Evolutionary conservation across 2,888 invertebrate genomes (phyloP).

Genomic region (Lithophane semibrunnea): DNA sequence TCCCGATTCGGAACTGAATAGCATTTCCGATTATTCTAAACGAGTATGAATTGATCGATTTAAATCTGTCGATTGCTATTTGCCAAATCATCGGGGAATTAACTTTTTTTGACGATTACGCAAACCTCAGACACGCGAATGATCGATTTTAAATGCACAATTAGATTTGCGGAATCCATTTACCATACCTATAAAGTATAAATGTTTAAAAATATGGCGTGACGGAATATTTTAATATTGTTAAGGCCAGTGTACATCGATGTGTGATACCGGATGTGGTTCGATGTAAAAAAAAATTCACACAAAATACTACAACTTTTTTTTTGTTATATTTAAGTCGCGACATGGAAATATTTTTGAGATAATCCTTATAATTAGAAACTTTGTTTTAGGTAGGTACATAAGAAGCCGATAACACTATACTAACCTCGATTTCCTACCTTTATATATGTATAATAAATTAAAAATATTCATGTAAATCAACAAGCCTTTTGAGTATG

Average conservation of each 20-base stretch:
- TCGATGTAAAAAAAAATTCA: too few relatives aligned
- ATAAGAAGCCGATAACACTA: not conserved
- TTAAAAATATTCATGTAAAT: conserved; percentile 18
- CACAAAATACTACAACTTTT: not conserved
- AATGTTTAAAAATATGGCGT: conserved; percentile 64
- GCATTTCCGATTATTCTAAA: conserved; percentile 48
- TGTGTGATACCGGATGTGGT: conserved; percentile 19
- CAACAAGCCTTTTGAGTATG: not conserved
- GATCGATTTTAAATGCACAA: conserved; percentile 69
- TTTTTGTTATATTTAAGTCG: not conserved
- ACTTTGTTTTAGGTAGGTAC: not conserved
- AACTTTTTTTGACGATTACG: conserved; percentile 65
- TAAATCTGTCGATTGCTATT: conserved; percentile 52
- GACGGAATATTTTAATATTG: conserved; percentile 59
- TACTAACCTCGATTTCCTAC: not conserved
- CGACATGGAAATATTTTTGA: not conserved
- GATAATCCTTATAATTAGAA: not conserved
- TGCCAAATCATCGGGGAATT: conserved; percentile 48
- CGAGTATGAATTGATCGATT: conserved; percentile 61
- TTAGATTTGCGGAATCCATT: conserved; percentile 67
- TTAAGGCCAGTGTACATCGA: conserved; percentile 47
- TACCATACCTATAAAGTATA: conserved; percentile 48
- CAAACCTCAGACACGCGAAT: conserved; percentile 71
- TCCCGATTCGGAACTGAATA: conserved; percentile 32
- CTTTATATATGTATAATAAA: not conserved